phyloP scores from a whole-genome alignment of 2,113 vertebrate species.

The Cyprinodon tularosa region DNA sequence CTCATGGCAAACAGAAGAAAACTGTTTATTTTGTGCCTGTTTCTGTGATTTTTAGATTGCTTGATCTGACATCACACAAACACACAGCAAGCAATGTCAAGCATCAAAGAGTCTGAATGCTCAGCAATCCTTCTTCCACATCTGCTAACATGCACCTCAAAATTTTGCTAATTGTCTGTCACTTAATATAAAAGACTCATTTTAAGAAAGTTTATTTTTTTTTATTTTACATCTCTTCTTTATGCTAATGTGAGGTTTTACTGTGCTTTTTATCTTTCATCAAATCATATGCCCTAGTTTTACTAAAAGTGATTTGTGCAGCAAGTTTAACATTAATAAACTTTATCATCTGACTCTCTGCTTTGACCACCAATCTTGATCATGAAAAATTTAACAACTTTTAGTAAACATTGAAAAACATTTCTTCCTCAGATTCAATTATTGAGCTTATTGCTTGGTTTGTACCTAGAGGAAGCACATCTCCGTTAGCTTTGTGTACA shows the following conservation, averaged over 20 bases:
- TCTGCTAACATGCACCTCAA: slow-evolving; percentile 58
- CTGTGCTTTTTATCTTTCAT: slow-evolving; percentile 10
- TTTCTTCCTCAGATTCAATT: neutral
- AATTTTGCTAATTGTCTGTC: slow-evolving; percentile 62
- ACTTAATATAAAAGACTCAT: slow-evolving; percentile 47
- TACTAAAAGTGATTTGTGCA: slow-evolving; percentile 36
- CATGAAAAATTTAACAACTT: neutral
- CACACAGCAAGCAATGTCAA: slow-evolving; percentile 61
- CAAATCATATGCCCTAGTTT: slow-evolving; percentile 15
- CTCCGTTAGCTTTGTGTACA: neutral
- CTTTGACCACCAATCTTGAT: slow-evolving; percentile 5
- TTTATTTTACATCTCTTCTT: slow-evolving; percentile 37
- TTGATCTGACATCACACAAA: slow-evolving; percentile 76
- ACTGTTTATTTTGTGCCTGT: slow-evolving; percentile 53
- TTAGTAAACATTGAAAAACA: neutral
- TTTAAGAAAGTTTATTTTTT: slow-evolving; percentile 46
- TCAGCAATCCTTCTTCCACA: slow-evolving; percentile 53
- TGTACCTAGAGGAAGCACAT: neutral
- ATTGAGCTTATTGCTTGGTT: neutral
- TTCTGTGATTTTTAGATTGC: slow-evolving; percentile 70
- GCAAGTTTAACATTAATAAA: slow-evolving; percentile 17
- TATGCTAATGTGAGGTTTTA: slow-evolving; percentile 2
- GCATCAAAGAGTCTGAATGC: slow-evolving; percentile 60
- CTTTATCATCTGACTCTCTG: neutral
- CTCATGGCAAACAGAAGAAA: slow-evolving; percentile 58